Conservation (phyloP, 2,797 vertebrate species). For the Gephyroberyx darwinii region DNA sequence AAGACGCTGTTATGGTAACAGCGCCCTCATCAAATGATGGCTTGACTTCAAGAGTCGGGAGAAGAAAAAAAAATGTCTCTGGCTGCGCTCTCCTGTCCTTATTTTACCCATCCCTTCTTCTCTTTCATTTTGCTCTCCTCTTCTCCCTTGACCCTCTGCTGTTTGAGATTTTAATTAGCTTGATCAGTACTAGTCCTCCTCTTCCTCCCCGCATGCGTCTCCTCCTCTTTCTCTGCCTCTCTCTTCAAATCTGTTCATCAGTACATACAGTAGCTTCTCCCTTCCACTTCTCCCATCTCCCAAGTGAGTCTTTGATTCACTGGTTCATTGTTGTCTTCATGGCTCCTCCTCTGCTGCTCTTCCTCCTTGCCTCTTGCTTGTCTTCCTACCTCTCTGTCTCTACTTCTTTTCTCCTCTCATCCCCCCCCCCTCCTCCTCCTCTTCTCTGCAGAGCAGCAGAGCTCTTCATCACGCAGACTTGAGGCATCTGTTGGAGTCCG, state of each 20-base stretch:
- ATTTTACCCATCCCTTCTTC: background rate
- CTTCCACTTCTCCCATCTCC: slow-evolving; percentile 5
- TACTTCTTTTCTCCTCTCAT: slow-evolving; percentile 9
- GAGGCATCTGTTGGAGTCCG: slow-evolving; percentile 65
- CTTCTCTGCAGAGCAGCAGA: slow-evolving; percentile 47
- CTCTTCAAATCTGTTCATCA: background rate
- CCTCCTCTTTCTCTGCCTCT: background rate
- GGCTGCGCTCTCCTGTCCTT: slow-evolving; percentile 4
- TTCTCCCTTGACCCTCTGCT: background rate
- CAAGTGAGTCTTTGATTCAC: slow-evolving; percentile 37
- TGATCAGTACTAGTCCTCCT: background rate
- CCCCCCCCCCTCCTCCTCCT: slow-evolving; percentile 2
- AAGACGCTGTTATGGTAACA: slow-evolving; percentile 42
- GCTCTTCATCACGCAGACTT: slow-evolving; percentile 70
- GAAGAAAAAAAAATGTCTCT: background rate
- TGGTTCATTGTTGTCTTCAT: slow-evolving; percentile 17
- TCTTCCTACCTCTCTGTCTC: slow-evolving; percentile 20
- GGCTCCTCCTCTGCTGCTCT: slow-evolving; percentile 14
- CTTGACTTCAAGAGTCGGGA: slow-evolving; percentile 23
- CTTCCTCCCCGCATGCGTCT: background rate
- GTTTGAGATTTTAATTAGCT: slow-evolving; percentile 10
- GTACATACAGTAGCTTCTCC: slow-evolving; percentile 14
- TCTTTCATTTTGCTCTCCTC: slow-evolving; percentile 1
- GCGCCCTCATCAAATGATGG: slow-evolving; percentile 40
- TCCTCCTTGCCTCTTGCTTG: slow-evolving; percentile 11